These are phyloP conservation scores for Abscondita cerata DNA, from an alignment of 2,888 invertebrate genomes.

Conservation along the genomic window DNA sequence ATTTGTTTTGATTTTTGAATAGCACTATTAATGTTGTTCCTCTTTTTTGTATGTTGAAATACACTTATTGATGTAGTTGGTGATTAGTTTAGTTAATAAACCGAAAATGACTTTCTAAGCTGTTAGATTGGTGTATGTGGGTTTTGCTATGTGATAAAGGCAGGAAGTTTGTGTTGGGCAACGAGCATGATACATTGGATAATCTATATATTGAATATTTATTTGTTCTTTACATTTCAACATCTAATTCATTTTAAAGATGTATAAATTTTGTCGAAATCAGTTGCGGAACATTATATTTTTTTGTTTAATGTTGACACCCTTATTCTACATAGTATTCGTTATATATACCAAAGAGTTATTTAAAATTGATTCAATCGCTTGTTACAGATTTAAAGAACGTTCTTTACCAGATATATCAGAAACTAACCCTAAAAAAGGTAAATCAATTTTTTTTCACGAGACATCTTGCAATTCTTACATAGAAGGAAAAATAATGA, in stretches of 20 bases:
- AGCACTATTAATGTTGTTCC: too few species aligned
- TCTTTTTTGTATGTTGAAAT: too few species aligned
- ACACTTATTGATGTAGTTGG: too few species aligned
- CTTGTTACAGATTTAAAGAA: conserved; percentile 46
- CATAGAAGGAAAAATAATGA: conserved; percentile 54
- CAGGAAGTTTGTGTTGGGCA: too few species aligned
- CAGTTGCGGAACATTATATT: not conserved
- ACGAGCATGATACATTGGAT: too few species aligned
- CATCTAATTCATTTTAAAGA: not conserved
- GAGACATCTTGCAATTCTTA: conserved; percentile 68
- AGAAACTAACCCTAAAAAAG: conserved; percentile 47
- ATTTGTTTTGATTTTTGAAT: too few species aligned
- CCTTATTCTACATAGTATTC: conserved; percentile 3
- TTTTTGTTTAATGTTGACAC: conserved; percentile 1
- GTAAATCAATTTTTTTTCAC: conserved; percentile 69
- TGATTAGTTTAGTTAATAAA: too few species aligned
- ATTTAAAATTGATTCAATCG: conserved; percentile 39
- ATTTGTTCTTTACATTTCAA: too few species aligned
- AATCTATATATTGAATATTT: too few species aligned
- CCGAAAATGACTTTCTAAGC: too few species aligned
- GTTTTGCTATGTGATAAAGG: too few species aligned
- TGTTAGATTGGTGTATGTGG: too few species aligned
- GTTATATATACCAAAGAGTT: conserved; percentile 11
- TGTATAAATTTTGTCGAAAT: not conserved
- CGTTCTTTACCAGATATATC: conserved; percentile 50